Evolutionary conservation across 2,797 vertebrate species (phyloP).

Genomic region (Pseudocheirus occidentalis): DNA sequence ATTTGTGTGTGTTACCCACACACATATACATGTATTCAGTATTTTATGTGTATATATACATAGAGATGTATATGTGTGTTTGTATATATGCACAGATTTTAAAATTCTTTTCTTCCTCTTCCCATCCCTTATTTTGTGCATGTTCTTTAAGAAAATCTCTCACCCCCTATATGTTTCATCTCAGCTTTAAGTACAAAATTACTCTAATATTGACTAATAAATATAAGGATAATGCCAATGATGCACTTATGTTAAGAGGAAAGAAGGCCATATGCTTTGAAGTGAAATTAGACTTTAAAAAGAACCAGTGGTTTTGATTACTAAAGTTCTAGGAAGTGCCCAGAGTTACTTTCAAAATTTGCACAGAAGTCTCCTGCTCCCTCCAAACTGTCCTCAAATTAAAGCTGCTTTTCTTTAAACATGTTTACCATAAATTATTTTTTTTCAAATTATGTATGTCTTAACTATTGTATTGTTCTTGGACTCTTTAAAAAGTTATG

Average conservation of each 20-base stretch:
- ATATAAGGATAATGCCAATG: neutral
- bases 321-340: neutral
- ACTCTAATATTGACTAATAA: neutral
- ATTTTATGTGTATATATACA: neutral
- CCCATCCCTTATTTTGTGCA: neutral
- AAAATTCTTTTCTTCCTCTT: conserved; percentile 3
- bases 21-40: neutral
- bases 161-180: conserved; percentile 14
- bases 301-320: neutral
- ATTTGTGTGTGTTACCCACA: neutral
- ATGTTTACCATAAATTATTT: neutral
- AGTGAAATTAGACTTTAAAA: conserved; percentile 6
- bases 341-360: neutral
- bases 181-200: conserved; percentile 3
- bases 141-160: neutral
- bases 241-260: neutral
- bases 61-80: no score
- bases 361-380: neutral
- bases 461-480: conserved; percentile 2
- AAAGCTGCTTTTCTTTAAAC: conserved; percentile 28
- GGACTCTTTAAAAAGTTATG: conserved; percentile 27
- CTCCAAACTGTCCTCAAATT: neutral
- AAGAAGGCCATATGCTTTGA: conserved; percentile 11
- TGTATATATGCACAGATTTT: neutral
- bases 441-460: neutral